Percentiles rank a stretch among this genome's conserved stretches.
Conservation (phyloP, 1,140 invertebrate genomes). For the Anthonomus grandis region DNA sequence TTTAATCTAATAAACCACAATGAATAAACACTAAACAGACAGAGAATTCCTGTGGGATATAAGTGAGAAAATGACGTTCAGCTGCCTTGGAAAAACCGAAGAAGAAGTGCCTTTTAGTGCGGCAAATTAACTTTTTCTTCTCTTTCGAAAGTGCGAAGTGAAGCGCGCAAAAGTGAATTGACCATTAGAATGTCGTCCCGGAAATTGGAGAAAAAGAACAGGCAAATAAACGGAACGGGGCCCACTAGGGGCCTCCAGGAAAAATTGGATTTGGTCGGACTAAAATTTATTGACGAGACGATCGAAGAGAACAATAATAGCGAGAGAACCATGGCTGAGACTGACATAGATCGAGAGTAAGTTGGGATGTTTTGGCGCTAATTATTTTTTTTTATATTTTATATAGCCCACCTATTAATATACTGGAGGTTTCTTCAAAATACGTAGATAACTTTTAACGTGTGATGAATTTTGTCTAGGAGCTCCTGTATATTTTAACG, state of each 20-base stretch:
- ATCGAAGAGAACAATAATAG: slow-evolving; percentile 26
- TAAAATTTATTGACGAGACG: slow-evolving; percentile 27
- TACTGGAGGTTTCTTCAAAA: too few relatives aligned
- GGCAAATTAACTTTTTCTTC: slow-evolving; percentile 4
- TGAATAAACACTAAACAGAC: too few relatives aligned
- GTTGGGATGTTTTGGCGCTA: too few relatives aligned
- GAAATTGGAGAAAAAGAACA: not conserved
- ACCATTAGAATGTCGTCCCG: too few relatives aligned
- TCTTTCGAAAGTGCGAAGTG: not conserved
- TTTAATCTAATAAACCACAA: too few relatives aligned
- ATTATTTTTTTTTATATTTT: not conserved
- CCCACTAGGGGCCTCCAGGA: not conserved
- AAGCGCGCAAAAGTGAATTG: not conserved
- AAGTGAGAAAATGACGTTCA: too few relatives aligned
- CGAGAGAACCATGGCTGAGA: slow-evolving; percentile 17
- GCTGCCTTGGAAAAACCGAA: not conserved
- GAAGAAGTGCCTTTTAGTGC: not conserved
- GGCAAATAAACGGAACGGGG: slow-evolving; percentile 7
- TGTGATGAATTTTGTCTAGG: too few relatives aligned
- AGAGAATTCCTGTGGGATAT: too few relatives aligned
- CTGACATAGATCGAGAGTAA: slow-evolving; percentile 26
- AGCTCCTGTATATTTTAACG: too few relatives aligned
- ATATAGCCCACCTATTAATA: too few relatives aligned
- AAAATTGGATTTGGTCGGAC: slow-evolving; percentile 21
- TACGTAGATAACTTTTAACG: too few relatives aligned